Conservation (phyloP, 1,140 invertebrate genomes). For the Coelopa frigida region DNA sequence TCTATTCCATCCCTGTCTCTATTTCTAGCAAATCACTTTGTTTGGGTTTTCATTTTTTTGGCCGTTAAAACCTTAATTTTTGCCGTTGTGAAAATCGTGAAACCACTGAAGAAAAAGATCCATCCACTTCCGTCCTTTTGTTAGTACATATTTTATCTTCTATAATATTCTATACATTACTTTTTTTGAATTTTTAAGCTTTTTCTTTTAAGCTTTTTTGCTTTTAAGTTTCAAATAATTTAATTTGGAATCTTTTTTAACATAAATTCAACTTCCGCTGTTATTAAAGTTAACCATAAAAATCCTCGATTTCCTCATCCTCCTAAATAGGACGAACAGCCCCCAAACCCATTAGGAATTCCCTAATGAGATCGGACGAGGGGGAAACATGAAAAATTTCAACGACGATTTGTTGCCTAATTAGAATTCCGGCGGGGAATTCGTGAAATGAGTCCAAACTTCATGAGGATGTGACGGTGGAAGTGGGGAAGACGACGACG, state of each 20-base stretch:
- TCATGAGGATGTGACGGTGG: too few species aligned
- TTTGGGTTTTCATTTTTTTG: constrained; percentile 1
- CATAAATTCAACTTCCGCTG: neutral
- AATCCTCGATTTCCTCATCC: neutral
- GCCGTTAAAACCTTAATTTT: too few species aligned
- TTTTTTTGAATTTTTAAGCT: neutral
- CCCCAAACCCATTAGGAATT: neutral
- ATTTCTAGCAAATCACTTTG: neutral
- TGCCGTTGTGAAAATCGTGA: too few species aligned
- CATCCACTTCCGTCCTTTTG: too few species aligned
- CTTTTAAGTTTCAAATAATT: neutral
- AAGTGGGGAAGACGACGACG: too few species aligned
- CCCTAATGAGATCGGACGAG: too few species aligned
- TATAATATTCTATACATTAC: neutral
- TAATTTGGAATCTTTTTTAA: neutral
- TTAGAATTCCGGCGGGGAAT: too few species aligned
- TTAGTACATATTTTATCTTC: neutral
- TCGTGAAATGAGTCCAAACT: too few species aligned
- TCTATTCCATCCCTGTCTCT: neutral
- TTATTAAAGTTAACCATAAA: too few species aligned
- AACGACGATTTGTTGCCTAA: neutral
- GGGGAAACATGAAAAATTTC: too few species aligned
- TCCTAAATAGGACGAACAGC: neutral
- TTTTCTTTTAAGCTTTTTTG: neutral
- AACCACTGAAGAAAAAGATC: too few species aligned